These are phyloP conservation scores for Drosophila longiperda DNA, from an alignment of 2,888 invertebrate genomes.

Conservation along the genomic window DNA sequence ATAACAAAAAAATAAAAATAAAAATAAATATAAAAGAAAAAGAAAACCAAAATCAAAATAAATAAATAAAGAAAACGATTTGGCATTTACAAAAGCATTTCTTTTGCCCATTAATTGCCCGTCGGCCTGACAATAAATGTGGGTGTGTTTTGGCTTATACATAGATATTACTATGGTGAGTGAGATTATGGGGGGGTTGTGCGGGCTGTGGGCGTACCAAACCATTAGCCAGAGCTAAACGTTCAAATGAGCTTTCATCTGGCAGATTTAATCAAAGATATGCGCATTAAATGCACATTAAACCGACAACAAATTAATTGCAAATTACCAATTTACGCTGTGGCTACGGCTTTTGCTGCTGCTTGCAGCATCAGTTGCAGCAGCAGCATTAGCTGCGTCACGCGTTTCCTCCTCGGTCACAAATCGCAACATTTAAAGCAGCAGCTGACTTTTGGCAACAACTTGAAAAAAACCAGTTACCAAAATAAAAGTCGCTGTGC, in stretches of 20 bases:
- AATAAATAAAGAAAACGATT: slow-evolving; percentile 40
- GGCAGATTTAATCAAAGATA: slow-evolving; percentile 57
- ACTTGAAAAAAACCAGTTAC: slow-evolving; percentile 54
- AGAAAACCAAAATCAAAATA: slow-evolving; percentile 13
- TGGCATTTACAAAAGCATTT: slow-evolving; percentile 33
- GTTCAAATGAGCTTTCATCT: slow-evolving; percentile 64
- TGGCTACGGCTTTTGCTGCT: slow-evolving; percentile 17
- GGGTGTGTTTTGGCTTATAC: slow-evolving; percentile 42
- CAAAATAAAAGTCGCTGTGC: slow-evolving; percentile 53
- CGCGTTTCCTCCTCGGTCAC: slow-evolving; percentile 74
- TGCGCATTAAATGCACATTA: slow-evolving; percentile 72
- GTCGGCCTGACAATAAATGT: slow-evolving; percentile 46
- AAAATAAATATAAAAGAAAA: slow-evolving; percentile 25
- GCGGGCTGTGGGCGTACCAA: slow-evolving; percentile 28
- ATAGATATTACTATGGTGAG: neutral
- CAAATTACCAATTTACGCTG: slow-evolving; percentile 65
- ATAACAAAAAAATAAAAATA: slow-evolving; percentile 15
- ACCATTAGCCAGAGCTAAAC: slow-evolving; percentile 54
- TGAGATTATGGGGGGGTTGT: neutral
- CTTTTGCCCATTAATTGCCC: slow-evolving; percentile 46
- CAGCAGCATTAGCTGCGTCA: slow-evolving; percentile 20
- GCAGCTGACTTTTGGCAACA: slow-evolving; percentile 62
- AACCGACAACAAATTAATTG: slow-evolving; percentile 71
- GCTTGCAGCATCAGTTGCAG: slow-evolving; percentile 5
- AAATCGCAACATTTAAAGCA: slow-evolving; percentile 31